These are phyloP conservation scores for Laupala kohalensis DNA, from an alignment of 1,140 invertebrate species.

Conservation along the genomic window DNA sequence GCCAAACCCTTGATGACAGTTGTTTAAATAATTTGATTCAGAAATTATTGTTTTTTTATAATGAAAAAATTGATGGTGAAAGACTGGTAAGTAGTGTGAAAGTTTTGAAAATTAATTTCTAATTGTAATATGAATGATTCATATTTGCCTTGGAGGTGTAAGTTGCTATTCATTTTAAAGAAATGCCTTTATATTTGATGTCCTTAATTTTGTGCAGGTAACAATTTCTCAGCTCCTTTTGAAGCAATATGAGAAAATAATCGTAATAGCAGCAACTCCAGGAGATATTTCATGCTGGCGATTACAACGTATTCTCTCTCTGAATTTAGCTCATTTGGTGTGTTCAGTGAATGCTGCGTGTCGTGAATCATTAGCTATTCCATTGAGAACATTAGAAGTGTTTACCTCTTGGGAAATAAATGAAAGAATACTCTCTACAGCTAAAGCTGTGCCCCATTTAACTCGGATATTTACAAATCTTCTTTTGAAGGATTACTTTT, in stretches of 20 bases:
- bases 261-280: constrained; percentile 24
- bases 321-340: constrained; percentile 16
- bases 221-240: constrained; percentile 43
- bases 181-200: too few relatives aligned
- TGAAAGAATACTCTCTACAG: constrained; percentile 29
- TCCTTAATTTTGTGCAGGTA: constrained; percentile 31
- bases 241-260: constrained; percentile 40
- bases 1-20: constrained; percentile 30
- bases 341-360: constrained; percentile 23
- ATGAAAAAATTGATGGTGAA: constrained; percentile 45
- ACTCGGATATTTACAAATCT: constrained; percentile 18
- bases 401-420: constrained; percentile 47
- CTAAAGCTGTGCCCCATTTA: constrained; percentile 24
- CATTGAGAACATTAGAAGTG: constrained; percentile 62
- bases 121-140: too few relatives aligned
- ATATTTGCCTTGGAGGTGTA: too few relatives aligned
- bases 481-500: constrained; percentile 48
- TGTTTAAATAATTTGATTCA: constrained; percentile 39
- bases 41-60: constrained; percentile 65
- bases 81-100: constrained; percentile 45
- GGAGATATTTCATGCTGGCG: constrained; percentile 36
- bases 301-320: constrained; percentile 44
- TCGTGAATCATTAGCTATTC: constrained; percentile 49
- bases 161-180: too few relatives aligned
- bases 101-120: not conserved